A percentile compares a stretch with the other conserved stretches of the same genome.
These are phyloP conservation scores for Eleutherodactylus coqui DNA, from an alignment of 2,797 vertebrate genomes.

Conservation along the genomic window DNA sequence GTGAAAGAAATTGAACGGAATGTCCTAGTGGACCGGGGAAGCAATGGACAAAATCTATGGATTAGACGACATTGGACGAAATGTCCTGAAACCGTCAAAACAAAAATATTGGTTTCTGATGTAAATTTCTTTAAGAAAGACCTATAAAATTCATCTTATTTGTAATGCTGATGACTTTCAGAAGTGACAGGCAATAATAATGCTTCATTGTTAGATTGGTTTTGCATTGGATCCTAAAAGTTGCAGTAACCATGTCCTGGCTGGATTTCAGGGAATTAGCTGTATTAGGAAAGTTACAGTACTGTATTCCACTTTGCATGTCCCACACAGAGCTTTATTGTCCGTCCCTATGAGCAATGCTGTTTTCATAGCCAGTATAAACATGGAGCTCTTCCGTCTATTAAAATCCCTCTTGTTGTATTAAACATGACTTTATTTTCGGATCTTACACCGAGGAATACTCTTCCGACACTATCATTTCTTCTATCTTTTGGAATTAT, in stretches of 20 bases:
- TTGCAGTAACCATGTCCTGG: not conserved
- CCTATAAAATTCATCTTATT: too few species aligned
- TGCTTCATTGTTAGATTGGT: not conserved
- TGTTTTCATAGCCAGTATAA: conserved; percentile 42
- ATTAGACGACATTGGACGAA: too few species aligned
- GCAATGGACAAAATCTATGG: too few species aligned
- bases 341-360: not conserved
- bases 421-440: conserved; percentile 45
- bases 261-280: not conserved
- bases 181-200: not conserved
- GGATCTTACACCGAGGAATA: not conserved
- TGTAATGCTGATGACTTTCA: too few species aligned
- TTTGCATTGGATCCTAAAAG: not conserved
- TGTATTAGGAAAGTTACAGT: not conserved
- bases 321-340: conserved; percentile 37
- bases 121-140: too few species aligned
- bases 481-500: not conserved
- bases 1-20: too few species aligned
- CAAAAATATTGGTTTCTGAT: too few species aligned
- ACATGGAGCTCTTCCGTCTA: conserved; percentile 13
- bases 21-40: too few species aligned
- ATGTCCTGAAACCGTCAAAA: too few species aligned
- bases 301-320: not conserved
- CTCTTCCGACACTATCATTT: not conserved
- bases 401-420: conserved; percentile 20